A percentile compares a stretch with the other conserved stretches of the same genome.
phyloP scores from a whole-genome alignment of 1,140 invertebrate species.

The Cephus cinctus region DNA sequence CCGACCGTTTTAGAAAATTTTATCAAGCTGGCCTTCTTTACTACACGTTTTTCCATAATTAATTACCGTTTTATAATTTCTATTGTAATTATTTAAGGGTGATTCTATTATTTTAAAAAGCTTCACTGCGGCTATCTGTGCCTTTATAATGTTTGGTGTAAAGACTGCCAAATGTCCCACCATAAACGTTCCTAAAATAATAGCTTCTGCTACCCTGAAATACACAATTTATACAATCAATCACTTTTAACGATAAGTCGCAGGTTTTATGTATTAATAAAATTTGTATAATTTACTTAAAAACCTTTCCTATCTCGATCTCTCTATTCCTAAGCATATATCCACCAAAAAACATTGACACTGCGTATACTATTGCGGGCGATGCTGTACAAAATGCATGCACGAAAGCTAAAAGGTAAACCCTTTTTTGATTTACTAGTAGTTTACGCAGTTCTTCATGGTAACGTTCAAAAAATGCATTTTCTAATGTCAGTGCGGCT shows the following conservation, averaged over 20 bases:
- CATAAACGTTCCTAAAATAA: constrained; percentile 1
- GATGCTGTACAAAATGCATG: constrained; percentile 3
- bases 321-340: constrained; percentile 7
- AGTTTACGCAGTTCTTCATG: not conserved
- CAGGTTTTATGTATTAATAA: no score
- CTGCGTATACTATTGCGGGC: constrained; percentile 8
- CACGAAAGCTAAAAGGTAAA: constrained; percentile 1
- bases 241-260: no score
- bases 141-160: no score
- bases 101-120: no score
- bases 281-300: not conserved
- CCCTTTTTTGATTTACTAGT: not conserved
- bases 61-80: no score
- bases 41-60: no score
- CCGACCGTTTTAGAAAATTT: no score
- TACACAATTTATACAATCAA: no score
- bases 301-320: constrained; percentile 7
- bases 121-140: no score
- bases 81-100: no score
- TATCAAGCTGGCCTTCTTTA: no score
- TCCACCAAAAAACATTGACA: constrained; percentile 10
- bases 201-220: constrained; percentile 2
- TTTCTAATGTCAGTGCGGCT: constrained; percentile 8
- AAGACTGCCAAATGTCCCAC: no score
- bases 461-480: not conserved